A percentile compares a stretch with the other conserved stretches of the same genome.
phyloP scores from a whole-genome alignment of 1,140 invertebrate species.

The Trissolcus basalis region DNA sequence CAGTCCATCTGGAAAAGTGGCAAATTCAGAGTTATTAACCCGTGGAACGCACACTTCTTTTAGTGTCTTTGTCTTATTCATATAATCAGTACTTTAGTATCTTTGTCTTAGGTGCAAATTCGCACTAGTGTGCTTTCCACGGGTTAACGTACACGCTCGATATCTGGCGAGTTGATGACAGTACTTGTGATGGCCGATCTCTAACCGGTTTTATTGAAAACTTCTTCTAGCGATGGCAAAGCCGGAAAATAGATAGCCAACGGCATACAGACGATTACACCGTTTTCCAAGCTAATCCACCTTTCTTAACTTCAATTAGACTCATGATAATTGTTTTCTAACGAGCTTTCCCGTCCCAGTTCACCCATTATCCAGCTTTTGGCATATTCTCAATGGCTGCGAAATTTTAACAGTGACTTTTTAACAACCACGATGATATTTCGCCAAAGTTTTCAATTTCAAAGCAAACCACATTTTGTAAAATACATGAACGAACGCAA shows the following conservation, averaged over 20 bases:
- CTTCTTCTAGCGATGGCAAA: constrained; percentile 30
- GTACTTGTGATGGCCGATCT: constrained; percentile 56
- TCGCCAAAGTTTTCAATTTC: no score
- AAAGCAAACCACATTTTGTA: no score
- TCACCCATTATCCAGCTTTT: background rate
- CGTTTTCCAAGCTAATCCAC: constrained; percentile 51
- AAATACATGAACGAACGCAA: background rate
- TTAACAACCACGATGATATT: background rate
- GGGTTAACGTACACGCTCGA: background rate
- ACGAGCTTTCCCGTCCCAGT: constrained; percentile 24
- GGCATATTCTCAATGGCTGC: background rate
- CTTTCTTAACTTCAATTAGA: constrained; percentile 40
- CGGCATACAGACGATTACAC: constrained; percentile 41
- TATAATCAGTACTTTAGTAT: no score
- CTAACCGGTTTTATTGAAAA: constrained; percentile 56
- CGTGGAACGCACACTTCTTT: no score
- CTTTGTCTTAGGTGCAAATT: no score
- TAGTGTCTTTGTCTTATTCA: no score
- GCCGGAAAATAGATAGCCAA: constrained; percentile 52
- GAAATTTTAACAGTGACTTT: background rate
- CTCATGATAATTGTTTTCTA: constrained; percentile 45
- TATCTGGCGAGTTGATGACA: constrained; percentile 51
- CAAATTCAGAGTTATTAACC: no score
- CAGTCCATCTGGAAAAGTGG: no score
- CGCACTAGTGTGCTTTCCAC: no score